Evolutionary conservation across 1,140 invertebrate genomes (phyloP), one percentile per base, ranked within the genome.

Genomic region (Chlorops oryzae): DNA sequence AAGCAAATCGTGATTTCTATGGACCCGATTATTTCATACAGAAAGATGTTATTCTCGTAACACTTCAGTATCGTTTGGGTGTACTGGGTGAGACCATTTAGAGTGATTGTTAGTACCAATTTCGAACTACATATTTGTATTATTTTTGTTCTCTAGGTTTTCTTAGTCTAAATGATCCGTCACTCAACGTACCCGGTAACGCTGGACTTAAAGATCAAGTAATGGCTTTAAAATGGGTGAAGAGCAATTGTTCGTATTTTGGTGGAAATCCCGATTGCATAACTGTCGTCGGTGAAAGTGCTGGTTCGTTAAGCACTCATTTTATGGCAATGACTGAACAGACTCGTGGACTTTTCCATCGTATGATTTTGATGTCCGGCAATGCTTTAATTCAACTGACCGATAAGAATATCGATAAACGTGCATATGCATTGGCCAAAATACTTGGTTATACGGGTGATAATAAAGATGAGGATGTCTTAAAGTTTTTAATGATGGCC

Each of bases 191-290:
- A 13, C 73, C 76, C 9, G 81, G 82, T 4, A 83, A 83, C 63
- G 79, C 77, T 44, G 81, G 80, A 3, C 66, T 84, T 5, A 80
- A 79, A 62, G 82, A 84, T 64, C 80, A 82, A 62, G 63, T 80
- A 82, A 83, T 34, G 79, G 86, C 81, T 2, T 55, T 81, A 2
- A 74, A 74, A 55, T 82, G 79, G 80, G 75, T 86, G 3, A 75
- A 81, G 58, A 74, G 75, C n/a, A 84, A 86, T 58, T 83, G 84
- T 20, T 62, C 75, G 39, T 62, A 71, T 50, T 78, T 78, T 51
- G 76, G 77, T 13, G 76, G 77, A 2, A 70, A 78, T 66, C 72
- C 75, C 3, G 62, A 75, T 23, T 71, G 64, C 32, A 67, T 77
- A 3, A 76, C 76, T 0, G 57, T 77, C 0, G 72, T 74, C 50